Base-by-base conservation (phyloP, 2,888 invertebrate genomes). In the Sphinx pinastri region DNA sequence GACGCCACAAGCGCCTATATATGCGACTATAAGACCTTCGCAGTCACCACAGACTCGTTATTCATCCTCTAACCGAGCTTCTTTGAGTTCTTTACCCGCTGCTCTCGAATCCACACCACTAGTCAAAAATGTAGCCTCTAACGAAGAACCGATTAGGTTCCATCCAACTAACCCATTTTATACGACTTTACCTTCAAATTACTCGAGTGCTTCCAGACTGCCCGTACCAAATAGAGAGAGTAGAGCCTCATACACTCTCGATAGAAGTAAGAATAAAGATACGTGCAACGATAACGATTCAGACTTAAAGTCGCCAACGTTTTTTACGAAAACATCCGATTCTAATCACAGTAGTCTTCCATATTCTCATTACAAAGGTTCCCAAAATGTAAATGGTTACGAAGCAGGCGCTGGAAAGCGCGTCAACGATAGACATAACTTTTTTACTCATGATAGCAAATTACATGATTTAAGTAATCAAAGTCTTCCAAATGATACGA, bases 141-240 rank as follows among this genome's bases (percentile, higher is more conserved):
- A 79, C 45, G 91, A 91, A 57, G 92, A 90, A 73, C 84, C 88
- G 63, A 82, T 85, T 59, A 88, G 83, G 81, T 90, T 93, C 78
- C 93, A 94, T 77, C 94, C 93, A 69, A 93, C 94, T 47, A 94
- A 94, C 80, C 94, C 94, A 68, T 94, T 94, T 85, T 94, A 93
- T 82, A 91, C 93, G 68, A 93, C 92, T 74, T 84, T 94, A 79
- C 92, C 93, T 71, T 86, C 89, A 69, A 92, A 89, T 83, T 85
- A 89, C 78, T 85, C 89, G 72, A 91, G 86, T 87, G 81, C 89
- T 86, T 93, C 93, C 80, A 94, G 90, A 84, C 83, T 93, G 76
- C 93, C 93, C 14, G 82, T 93, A 75, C 91, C 92, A 68, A 93
- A 93, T 72, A 87, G n/a, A n/a, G n/a, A n/a, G n/a, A n/a, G 92